Base-by-base conservation (phyloP, 2,888 invertebrate genomes). In the Linnaemya tessellans region DNA sequence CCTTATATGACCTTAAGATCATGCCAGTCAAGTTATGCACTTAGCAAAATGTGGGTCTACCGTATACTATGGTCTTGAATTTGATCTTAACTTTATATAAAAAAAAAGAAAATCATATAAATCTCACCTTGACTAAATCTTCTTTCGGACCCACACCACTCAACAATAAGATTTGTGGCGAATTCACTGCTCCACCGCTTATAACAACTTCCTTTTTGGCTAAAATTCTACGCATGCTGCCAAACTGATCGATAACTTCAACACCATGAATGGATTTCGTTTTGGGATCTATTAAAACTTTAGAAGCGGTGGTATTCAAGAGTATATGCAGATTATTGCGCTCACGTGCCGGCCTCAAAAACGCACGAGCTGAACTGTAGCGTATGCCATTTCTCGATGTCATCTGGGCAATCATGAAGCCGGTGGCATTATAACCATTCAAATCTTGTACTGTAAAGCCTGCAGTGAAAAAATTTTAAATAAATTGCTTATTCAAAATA, bases 151-250 rank as follows among this genome's bases (percentile, higher is more conserved):
- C 98, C 13, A 98, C 94, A 11, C 99, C 99, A 87, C 98, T 98
- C 56, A 98, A 94, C 89, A 98, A 94, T 15, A 99, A 94, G 64
- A 99, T 93, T 91, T 99, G 99, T 0, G 99, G 98, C 0, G 98
- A 97, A 88, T 97, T 98, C 1, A 99, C 97, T 13, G 99, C 97
- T 0, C 99, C 97, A 10, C 94, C 96, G 86, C 94, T 94, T 88
- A 88, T 88, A 43, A 98, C 96, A 0, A 98, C 95, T 92, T 97
- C 97, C 90, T 96, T 97, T 88, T 95, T 95, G 0, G 97, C 97
- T 87, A 95, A 93, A 0, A 96, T 96, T 1, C 95, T 93, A 88
- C 96, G 92, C 58, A 92, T 89, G 88, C 93, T 93, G 22, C 92
- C 93, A 86, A 93, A 92, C 71, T 93, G 91, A 88, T 92, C 92